phyloP scores from a whole-genome alignment of 2,113 vertebrate species.

The Oryzias woworae region DNA sequence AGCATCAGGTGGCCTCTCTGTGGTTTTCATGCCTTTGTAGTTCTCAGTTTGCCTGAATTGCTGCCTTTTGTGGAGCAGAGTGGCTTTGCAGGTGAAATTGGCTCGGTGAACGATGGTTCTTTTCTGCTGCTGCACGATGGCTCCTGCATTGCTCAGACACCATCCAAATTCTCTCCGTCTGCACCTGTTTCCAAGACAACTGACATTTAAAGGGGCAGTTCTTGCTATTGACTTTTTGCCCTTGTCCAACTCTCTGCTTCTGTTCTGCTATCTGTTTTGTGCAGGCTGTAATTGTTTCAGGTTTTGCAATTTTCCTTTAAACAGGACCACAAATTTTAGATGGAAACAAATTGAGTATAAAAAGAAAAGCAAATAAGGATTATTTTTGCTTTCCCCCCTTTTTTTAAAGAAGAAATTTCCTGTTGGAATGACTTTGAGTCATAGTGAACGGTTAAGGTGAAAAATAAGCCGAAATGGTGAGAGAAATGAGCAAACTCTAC shows the following conservation, averaged over 20 bases:
- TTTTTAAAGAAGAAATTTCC: constrained; percentile 19
- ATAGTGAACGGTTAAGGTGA: constrained; percentile 36
- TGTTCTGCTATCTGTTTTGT: constrained; percentile 17
- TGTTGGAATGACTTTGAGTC: constrained; percentile 32
- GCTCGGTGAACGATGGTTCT: constrained; percentile 27
- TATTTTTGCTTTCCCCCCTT: constrained; percentile 12
- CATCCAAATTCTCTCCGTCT: constrained; percentile 52
- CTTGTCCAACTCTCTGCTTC: constrained; percentile 43
- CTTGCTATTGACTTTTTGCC: constrained; percentile 55
- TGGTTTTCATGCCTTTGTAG: constrained; percentile 21
- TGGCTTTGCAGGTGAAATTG: constrained; percentile 46
- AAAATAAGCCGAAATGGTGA: constrained; percentile 36
- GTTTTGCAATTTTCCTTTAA: background rate
- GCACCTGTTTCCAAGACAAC: constrained; percentile 74
- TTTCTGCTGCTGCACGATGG: constrained; percentile 34
- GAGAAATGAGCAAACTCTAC: constrained; percentile 32
- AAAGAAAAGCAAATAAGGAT: background rate
- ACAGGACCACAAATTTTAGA: constrained; percentile 1
- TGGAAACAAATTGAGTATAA: background rate
- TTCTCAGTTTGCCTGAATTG: constrained; percentile 32
- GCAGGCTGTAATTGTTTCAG: constrained; percentile 22
- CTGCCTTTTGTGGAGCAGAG: constrained; percentile 35
- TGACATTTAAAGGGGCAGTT: constrained; percentile 60
- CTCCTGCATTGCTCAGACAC: constrained; percentile 46
- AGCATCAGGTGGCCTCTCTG: constrained; percentile 41